These are phyloP conservation scores for Phalacrocorax pelagicus DNA, from an alignment of 2,113 vertebrate genomes.

Conservation along the genomic window DNA sequence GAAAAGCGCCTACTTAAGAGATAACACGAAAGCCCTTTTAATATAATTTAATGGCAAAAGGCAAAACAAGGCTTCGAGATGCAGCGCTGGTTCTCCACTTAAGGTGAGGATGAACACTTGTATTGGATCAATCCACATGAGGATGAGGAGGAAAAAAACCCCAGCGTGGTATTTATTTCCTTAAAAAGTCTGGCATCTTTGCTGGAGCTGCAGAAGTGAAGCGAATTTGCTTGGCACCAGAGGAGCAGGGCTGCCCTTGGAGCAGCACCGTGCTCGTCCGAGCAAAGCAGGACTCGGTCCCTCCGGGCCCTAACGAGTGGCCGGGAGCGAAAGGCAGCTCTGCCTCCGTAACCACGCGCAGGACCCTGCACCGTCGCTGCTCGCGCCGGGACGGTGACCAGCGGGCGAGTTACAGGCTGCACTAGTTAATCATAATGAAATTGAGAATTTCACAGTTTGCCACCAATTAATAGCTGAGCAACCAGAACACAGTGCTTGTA, in stretches of 20 bases:
- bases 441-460: neutral
- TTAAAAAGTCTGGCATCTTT: neutral
- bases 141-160: neutral
- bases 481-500: neutral
- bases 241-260: neutral
- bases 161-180: neutral
- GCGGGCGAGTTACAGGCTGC: neutral
- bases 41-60: constrained; percentile 18
- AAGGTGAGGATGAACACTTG: neutral
- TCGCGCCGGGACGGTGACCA: neutral
- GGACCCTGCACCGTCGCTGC: accelerated
- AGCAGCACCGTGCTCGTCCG: accelerated
- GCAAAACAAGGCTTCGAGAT: neutral
- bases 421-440: neutral
- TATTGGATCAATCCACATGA: neutral
- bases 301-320: accelerated
- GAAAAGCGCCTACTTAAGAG: constrained; percentile 14
- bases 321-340: accelerated
- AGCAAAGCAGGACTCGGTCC: neutral
- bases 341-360: neutral
- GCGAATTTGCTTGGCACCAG: accelerated
- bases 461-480: constrained; percentile 29
- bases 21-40: constrained; percentile 45
- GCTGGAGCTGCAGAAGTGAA: neutral
- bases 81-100: accelerated